Conservation (phyloP, 2,797 vertebrate species). For the Clarias fuscus region DNA sequence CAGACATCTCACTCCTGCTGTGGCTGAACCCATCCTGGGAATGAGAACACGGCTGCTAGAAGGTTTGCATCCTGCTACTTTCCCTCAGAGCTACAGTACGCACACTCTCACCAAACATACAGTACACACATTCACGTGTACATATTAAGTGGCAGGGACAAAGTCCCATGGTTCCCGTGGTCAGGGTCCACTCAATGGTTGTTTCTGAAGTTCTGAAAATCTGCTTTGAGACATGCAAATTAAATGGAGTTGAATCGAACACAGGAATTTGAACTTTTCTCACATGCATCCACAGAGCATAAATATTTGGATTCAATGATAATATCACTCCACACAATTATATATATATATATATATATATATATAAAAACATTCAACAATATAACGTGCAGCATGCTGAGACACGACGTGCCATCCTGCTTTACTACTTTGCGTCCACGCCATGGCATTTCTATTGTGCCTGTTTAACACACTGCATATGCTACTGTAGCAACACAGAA, state of each 20-base stretch:
- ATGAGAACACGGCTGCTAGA: constrained; percentile 63
- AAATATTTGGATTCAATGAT: background rate
- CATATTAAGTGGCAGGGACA: background rate
- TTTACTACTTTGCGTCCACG: background rate
- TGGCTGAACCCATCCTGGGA: constrained; percentile 57
- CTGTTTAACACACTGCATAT: background rate
- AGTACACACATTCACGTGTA: background rate
- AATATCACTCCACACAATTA: background rate
- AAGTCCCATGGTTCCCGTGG: too few relatives aligned
- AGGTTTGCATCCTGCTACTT: constrained; percentile 50
- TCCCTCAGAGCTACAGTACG: background rate
- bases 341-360: too few relatives aligned
- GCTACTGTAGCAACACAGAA: background rate
- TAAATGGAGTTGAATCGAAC: background rate
- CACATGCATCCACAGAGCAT: background rate
- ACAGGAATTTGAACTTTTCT: background rate
- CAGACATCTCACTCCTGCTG: constrained; percentile 63
- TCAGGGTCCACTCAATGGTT: too few relatives aligned
- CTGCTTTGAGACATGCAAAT: background rate
- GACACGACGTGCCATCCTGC: background rate
- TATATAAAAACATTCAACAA: background rate
- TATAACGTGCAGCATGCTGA: background rate
- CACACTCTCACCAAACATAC: background rate
- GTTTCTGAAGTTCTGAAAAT: too few relatives aligned
- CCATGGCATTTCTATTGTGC: background rate